Percentiles rank a stretch among this genome's conserved stretches.
Conservation (phyloP, 2,888 invertebrate genomes). For the Didymodactylos carnosus region DNA sequence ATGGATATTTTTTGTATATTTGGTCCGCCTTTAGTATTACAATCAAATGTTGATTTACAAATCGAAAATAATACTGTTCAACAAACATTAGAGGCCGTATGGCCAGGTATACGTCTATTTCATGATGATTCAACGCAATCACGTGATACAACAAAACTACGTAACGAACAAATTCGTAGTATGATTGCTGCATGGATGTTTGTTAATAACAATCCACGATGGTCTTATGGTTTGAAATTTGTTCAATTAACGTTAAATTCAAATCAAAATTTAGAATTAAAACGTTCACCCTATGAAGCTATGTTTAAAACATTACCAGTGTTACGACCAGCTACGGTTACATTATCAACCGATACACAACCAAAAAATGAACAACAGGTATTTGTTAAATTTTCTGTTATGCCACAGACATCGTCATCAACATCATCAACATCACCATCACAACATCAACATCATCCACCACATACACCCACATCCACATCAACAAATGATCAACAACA, state of each 20-base stretch:
- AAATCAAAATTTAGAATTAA: not conserved
- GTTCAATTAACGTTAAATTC: not conserved
- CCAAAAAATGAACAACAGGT: not conserved
- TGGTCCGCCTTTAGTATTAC: not conserved
- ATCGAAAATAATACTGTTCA: not conserved
- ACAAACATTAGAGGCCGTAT: not conserved
- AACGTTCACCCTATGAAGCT: not conserved
- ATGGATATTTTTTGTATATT: not conserved
- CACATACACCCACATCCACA: not conserved
- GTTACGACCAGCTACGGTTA: not conserved
- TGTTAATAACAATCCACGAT: not conserved
- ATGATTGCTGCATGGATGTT: not conserved
- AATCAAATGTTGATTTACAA: not conserved
- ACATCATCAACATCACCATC: not conserved
- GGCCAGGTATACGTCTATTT: not conserved
- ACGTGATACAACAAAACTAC: not conserved
- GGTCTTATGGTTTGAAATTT: slow-evolving; percentile 1
- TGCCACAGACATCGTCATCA: not conserved
- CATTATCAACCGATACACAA: not conserved
- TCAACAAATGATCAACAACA: not conserved
- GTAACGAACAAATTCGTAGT: not conserved
- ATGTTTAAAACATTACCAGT: not conserved
- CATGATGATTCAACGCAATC: not conserved
- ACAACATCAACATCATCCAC: not conserved
- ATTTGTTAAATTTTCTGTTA: no score